Evolutionary conservation across 2,113 vertebrate species (phyloP).

Genomic region (Mus spicilegus): DNA sequence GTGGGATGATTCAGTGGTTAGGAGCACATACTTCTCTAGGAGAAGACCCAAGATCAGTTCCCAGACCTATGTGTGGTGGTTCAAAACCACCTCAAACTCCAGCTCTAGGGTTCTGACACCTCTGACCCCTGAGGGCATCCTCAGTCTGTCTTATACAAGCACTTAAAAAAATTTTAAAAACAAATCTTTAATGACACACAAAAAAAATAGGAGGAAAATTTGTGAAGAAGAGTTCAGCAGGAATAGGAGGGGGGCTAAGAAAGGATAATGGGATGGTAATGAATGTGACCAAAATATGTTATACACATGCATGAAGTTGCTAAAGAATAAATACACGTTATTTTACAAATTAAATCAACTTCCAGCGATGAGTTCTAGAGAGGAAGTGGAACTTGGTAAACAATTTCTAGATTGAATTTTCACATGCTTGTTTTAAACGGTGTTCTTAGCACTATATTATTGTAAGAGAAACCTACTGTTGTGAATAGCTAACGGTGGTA

Average conservation of each 20-base stretch:
- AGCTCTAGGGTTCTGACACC: neutral
- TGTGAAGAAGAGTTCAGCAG: neutral
- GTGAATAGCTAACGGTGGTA: slow-evolving; percentile 18
- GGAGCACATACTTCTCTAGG: neutral
- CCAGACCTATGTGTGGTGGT: neutral
- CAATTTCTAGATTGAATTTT: slow-evolving; percentile 57
- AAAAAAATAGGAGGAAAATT: neutral
- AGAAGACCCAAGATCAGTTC: neutral
- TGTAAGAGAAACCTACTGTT: slow-evolving; percentile 42
- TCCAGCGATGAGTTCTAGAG: neutral
- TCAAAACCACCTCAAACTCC: neutral
- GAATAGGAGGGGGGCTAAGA: neutral
- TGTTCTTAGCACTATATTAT: slow-evolving; percentile 33
- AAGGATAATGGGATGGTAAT: neutral
- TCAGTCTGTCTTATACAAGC: neutral
- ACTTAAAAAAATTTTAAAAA: neutral
- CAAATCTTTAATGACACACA: neutral
- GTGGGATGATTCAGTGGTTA: neutral
- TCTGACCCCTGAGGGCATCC: neutral
- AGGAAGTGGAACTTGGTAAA: neutral
- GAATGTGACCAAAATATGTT: neutral
- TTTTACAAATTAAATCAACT: neutral
- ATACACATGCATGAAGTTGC: neutral
- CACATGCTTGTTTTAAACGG: neutral
- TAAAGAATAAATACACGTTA: neutral